These are phyloP conservation scores for Salminus brasiliensis DNA, from an alignment of 2,113 vertebrate genomes.

Conservation along the genomic window DNA sequence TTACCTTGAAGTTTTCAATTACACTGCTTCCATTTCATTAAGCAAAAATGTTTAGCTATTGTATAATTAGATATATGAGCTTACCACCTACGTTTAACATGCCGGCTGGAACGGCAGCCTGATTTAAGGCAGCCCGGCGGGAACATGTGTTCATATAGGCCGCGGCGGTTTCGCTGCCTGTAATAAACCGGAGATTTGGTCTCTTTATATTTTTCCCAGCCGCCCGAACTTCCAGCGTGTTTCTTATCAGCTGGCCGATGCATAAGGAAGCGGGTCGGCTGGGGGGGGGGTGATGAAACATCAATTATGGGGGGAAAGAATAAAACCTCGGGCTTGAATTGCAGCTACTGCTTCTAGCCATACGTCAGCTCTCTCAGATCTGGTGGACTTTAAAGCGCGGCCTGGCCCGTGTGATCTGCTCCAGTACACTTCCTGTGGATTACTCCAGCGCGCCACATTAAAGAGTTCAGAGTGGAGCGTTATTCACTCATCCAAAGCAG, in stretches of 20 bases:
- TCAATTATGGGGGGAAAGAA: constrained; percentile 18
- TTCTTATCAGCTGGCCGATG: constrained; percentile 58
- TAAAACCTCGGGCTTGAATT: background rate
- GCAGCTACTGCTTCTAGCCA: background rate
- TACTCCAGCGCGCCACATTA: constrained; percentile 29
- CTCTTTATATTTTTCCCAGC: constrained; percentile 49
- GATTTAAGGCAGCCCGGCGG: constrained; percentile 72
- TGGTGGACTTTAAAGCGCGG: background rate
- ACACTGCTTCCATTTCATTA: constrained; percentile 80
- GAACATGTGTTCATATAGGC: constrained; percentile 65
- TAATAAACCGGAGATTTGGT: constrained; percentile 66
- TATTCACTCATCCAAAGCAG: constrained; percentile 31
- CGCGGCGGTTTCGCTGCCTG: constrained; percentile 60
- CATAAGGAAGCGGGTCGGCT: constrained; percentile 67
- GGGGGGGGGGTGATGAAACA: constrained; percentile 64
- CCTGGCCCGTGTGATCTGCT: background rate
- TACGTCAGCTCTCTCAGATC: constrained; percentile 6
- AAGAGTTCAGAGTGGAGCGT: constrained; percentile 6
- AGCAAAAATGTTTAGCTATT: constrained; percentile 81
- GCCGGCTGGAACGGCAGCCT: constrained; percentile 67
- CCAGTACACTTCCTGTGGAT: constrained; percentile 21
- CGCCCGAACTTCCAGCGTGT: constrained; percentile 47
- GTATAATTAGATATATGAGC: constrained; percentile 83
- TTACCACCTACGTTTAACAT: constrained; percentile 80
- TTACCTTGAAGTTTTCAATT: constrained; percentile 81